Conservation (phyloP, 1,140 invertebrate species). For the Colletes gigas region DNA sequence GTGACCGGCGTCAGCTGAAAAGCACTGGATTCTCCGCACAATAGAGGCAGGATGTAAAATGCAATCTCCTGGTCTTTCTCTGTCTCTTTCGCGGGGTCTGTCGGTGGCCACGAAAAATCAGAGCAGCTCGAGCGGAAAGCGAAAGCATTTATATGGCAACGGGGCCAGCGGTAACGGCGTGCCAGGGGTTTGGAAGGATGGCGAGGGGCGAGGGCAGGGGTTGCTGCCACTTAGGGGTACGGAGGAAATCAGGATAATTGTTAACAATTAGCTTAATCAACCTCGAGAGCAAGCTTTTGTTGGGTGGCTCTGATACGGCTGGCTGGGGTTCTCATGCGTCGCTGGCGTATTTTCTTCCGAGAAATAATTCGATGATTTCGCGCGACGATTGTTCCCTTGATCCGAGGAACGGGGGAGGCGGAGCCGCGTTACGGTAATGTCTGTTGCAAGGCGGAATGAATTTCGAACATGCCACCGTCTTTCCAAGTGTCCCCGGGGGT, state of each 20-base stretch:
- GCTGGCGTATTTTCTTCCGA: conserved; percentile 35
- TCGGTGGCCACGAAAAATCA: conserved; percentile 63
- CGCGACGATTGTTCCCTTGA: background rate
- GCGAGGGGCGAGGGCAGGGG: conserved; percentile 67
- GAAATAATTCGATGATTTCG: conserved; percentile 36
- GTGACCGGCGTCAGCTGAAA: background rate
- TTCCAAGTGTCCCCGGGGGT: too few relatives aligned
- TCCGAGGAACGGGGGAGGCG: background rate
- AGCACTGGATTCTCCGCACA: conserved; percentile 30
- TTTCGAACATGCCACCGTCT: background rate
- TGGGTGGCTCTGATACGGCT: conserved; percentile 67
- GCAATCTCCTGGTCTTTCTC: conserved; percentile 22
- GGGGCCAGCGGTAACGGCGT: conserved; percentile 47
- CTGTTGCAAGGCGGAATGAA: too few relatives aligned
- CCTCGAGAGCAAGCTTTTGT: conserved; percentile 78
- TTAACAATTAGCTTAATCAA: conserved; percentile 82
- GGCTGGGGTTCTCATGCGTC: conserved; percentile 56
- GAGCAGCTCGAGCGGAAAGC: conserved; percentile 63
- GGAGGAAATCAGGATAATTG: conserved; percentile 81
- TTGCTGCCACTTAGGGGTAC: conserved; percentile 70
- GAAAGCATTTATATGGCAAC: conserved; percentile 67
- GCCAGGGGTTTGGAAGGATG: conserved; percentile 46
- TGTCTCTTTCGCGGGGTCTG: conserved; percentile 27
- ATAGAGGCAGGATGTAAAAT: conserved; percentile 45
- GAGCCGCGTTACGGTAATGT: too few relatives aligned